phyloP scores from a whole-genome alignment of 2,888 invertebrate genomes.

The Drosophila formosana region DNA sequence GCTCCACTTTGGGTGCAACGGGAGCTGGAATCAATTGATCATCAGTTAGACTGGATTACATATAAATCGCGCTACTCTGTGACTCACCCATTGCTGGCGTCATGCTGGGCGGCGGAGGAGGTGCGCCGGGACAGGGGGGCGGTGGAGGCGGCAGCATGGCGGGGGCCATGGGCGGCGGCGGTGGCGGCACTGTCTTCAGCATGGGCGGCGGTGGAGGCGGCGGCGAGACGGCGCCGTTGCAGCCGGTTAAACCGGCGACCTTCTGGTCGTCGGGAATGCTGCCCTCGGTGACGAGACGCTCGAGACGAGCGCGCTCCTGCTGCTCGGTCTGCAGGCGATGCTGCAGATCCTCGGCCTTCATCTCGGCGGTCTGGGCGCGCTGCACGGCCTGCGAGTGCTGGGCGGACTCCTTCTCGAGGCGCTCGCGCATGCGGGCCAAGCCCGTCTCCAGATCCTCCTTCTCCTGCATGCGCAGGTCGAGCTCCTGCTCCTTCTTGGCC shows the following conservation, averaged over 20 bases:
- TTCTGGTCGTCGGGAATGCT: constrained; percentile 97
- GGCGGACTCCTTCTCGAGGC: constrained; percentile 95
- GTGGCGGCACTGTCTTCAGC: constrained; percentile 82
- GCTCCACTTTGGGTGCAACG: constrained; percentile 87
- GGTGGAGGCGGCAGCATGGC: constrained; percentile 87
- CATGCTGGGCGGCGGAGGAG: constrained; percentile 83
- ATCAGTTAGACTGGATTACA: too few relatives aligned
- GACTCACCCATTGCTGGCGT: constrained; percentile 85
- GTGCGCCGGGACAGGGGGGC: constrained; percentile 85
- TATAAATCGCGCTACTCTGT: too few relatives aligned
- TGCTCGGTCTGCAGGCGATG: constrained; percentile 91
- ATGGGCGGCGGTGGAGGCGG: constrained; percentile 83
- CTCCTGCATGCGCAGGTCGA: constrained; percentile 95
- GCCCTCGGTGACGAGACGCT: constrained; percentile 94
- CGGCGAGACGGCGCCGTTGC: constrained; percentile 87
- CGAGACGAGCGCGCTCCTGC: constrained; percentile 92
- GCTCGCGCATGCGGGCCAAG: constrained; percentile 92
- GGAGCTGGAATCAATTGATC: constrained; percentile 79
- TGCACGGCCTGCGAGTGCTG: constrained; percentile 94
- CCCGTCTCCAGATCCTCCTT: constrained; percentile 96
- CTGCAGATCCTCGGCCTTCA: constrained; percentile 88
- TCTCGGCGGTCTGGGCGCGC: constrained; percentile 87
- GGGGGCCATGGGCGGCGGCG: constrained; percentile 83
- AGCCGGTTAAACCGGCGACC: constrained; percentile 87
- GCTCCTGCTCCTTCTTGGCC: constrained; percentile 96